Evolutionary conservation across 2,888 invertebrate species (phyloP), one percentile per base, ranked within the genome.

Genomic region (Tachina lurida): DNA sequence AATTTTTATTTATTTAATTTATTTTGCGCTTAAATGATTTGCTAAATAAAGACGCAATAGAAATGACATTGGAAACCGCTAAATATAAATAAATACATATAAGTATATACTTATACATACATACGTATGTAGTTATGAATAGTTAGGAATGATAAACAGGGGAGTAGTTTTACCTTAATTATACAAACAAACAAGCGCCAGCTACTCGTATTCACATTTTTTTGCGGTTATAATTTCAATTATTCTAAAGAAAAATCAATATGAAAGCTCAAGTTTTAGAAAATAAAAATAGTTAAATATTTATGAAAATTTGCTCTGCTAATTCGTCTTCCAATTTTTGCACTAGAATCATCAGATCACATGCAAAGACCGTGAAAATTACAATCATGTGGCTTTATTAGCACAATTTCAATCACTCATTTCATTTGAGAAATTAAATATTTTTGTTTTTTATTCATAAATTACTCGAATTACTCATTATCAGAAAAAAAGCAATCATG

Each of bases 1-100:
- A 31, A 12, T 7, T 19, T 19, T 58, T 58, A 65, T 73, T 73
- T 67, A 67, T 78, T 74, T 31, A 56, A 71, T 49, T 60, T 74
- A 71, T 71, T 77, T 83, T 83, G 70, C 82, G 76, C 82, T 76
- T 71, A 77, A 77, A 73, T 73, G 19, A 71, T 78, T 77, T 67
- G n/a, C 67, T 74, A 54, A 84, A 73, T 83, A 78, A 84, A 84
- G 77, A 68, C 83, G 83, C 83, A 84, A 84, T 78, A 67, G 62
- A 73, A 73, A 47, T 78, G 73, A 73, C 67, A 84, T 84, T 84
- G 77, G 65, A 84, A 84, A 73, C 73, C 60, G 71, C 82, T 83
- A 49, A 47, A 47, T 49, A 13, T 39, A 62, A 17, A 45, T 58
- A 39, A n/a, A 75, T 17, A 63, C 13, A 10, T 39, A 39, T n/a